phyloP scores from a whole-genome alignment of 1,140 invertebrate genomes.

The Tribolium castaneum region DNA sequence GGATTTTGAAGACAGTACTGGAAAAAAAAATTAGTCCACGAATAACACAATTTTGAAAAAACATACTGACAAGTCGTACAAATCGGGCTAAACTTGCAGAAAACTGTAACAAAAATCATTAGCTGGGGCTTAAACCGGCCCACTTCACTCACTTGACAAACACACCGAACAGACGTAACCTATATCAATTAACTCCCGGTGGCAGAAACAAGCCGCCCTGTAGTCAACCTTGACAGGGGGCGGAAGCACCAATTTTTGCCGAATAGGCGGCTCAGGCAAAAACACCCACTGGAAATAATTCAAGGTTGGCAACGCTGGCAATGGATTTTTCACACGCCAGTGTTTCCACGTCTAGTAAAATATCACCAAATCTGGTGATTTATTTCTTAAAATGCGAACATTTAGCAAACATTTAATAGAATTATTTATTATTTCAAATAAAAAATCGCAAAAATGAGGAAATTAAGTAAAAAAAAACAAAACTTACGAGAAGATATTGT shows the following conservation, averaged over 20 bases:
- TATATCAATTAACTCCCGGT: conserved; percentile 94
- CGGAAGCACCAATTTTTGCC: conserved; percentile 88
- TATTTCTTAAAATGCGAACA: too few relatives aligned
- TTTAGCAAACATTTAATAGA: too few relatives aligned
- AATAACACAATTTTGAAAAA: conserved; percentile 41
- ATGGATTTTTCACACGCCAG: too few relatives aligned
- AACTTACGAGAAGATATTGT: conserved; percentile 88
- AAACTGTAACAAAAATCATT: conserved; percentile 79
- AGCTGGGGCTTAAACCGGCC: background rate
- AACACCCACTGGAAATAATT: conserved; percentile 86
- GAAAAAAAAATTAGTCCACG: conserved; percentile 65
- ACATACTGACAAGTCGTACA: conserved; percentile 97
- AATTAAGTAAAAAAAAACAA: too few relatives aligned
- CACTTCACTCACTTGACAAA: conserved; percentile 83
- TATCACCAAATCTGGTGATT: too few relatives aligned
- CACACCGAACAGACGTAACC: conserved; percentile 98
- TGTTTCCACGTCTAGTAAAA: too few relatives aligned
- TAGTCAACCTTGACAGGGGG: conserved; percentile 94
- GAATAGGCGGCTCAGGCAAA: conserved; percentile 82
- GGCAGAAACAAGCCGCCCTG: conserved; percentile 97
- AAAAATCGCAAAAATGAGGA: too few relatives aligned
- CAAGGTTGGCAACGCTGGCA: too few relatives aligned
- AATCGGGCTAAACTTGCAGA: conserved; percentile 97
- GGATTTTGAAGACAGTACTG: conserved; percentile 86
- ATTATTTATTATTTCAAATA: too few relatives aligned